Evolutionary conservation across 1,140 invertebrate genomes (phyloP).

Genomic region (Sesamia nonagrioides): DNA sequence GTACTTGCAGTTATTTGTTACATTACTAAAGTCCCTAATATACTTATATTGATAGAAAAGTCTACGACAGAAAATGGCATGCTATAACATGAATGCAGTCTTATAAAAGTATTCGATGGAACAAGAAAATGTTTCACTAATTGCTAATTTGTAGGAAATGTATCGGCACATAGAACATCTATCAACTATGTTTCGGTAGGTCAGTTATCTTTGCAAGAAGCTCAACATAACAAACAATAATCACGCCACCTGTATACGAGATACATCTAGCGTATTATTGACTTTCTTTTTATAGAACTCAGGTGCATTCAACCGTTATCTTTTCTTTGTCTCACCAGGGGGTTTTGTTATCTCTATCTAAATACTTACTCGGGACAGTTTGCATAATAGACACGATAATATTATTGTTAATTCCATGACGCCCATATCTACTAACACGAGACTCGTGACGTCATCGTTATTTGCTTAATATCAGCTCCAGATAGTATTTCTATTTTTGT

Average conservation of each 20-base stretch:
- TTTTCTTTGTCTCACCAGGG: conserved; percentile 35
- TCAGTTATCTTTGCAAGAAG: background rate
- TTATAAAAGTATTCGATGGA: too few relatives aligned
- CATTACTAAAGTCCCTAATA: too few relatives aligned
- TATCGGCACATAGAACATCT: background rate
- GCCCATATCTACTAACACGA: background rate
- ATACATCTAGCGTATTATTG: background rate
- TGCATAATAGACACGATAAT: conserved; percentile 21
- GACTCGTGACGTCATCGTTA: background rate
- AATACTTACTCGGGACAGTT: conserved; percentile 18
- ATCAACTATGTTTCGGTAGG: conserved; percentile 2
- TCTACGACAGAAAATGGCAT: too few relatives aligned
- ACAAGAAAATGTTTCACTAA: background rate
- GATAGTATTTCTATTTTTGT: conserved; percentile 3
- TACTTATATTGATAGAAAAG: too few relatives aligned
- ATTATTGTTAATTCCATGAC: conserved; percentile 25
- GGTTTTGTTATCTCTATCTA: conserved; percentile 24
- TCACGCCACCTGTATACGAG: background rate
- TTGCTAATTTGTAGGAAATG: background rate
- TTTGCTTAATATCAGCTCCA: background rate
- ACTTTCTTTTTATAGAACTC: conserved; percentile 3
- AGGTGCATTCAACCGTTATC: conserved; percentile 9
- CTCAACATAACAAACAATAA: conserved; percentile 2
- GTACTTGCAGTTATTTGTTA: too few relatives aligned
- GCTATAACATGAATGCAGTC: too few relatives aligned